A percentile compares a stretch with the other conserved stretches of the same genome.
Evolutionary conservation across 1,140 invertebrate genomes (phyloP).

Genomic region (Hyles euphorbiae): DNA sequence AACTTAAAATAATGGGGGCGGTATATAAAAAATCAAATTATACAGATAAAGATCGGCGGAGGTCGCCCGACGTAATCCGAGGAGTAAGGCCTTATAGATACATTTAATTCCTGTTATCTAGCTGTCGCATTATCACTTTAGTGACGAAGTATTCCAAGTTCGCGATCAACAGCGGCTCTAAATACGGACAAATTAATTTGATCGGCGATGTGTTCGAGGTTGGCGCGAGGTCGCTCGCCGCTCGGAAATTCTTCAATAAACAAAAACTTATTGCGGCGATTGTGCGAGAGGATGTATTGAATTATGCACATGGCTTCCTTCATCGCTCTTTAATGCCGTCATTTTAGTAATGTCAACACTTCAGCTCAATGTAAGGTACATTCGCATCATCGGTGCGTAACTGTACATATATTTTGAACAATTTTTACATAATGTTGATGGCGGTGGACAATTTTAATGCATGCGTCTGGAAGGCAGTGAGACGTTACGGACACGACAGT

Average conservation of each 20-base stretch:
- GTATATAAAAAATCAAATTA: conserved; percentile 17
- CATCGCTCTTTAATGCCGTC: conserved; percentile 28
- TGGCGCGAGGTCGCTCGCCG: conserved; percentile 40
- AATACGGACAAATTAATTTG: conserved; percentile 55
- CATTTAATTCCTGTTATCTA: conserved; percentile 31
- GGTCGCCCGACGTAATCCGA: conserved; percentile 38
- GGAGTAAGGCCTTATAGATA: conserved; percentile 39
- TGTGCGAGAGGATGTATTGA: conserved; percentile 40
- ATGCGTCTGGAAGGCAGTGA: conserved; percentile 45
- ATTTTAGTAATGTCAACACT: conserved; percentile 34
- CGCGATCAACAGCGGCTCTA: conserved; percentile 44
- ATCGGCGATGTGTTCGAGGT: conserved; percentile 33
- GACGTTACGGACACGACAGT: conserved; percentile 56
- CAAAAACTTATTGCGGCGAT: conserved; percentile 42
- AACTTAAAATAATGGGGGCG: no score
- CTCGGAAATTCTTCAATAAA: conserved; percentile 37
- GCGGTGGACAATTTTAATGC: conserved; percentile 29
- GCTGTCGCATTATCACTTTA: conserved; percentile 34
- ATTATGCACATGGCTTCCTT: conserved; percentile 34
- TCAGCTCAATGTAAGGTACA: background rate
- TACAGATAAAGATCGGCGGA: conserved; percentile 29
- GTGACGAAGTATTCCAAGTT: conserved; percentile 36
- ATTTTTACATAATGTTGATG: conserved; percentile 29
- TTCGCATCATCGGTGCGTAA: no score
- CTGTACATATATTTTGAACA: no score